A percentile compares a stretch with the other conserved stretches of the same genome.
Conservation (phyloP, 2,797 vertebrate genomes). For the Heterohyrax brucei region DNA sequence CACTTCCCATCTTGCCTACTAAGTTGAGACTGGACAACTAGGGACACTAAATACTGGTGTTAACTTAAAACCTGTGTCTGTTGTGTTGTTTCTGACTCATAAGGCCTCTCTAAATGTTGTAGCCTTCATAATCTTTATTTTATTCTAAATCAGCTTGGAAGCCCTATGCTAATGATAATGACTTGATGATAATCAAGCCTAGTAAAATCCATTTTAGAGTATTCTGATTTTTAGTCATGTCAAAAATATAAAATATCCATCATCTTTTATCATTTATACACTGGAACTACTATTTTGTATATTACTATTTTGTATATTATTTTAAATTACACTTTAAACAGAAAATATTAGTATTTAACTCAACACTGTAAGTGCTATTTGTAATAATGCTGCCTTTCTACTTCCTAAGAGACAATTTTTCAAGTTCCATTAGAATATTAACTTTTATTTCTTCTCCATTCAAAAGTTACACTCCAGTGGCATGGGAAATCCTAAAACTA, state of each 20-base stretch:
- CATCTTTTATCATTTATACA: neutral
- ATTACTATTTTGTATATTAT: neutral
- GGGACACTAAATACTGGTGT: neutral
- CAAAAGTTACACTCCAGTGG: too few relatives aligned
- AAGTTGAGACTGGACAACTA: neutral
- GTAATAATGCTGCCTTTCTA: neutral
- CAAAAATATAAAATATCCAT: neutral
- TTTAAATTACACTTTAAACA: slow-evolving; percentile 19
- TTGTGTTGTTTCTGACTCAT: too few relatives aligned
- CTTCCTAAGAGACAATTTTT: slow-evolving; percentile 1
- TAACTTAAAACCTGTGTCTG: neutral
- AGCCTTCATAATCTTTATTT: neutral
- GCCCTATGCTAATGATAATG: neutral
- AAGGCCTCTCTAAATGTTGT: neutral
- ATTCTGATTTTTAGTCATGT: neutral
- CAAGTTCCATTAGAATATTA: neutral
- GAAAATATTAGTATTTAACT: slow-evolving; percentile 10
- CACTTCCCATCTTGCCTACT: neutral
- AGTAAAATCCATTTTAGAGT: neutral
- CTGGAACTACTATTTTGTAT: neutral
- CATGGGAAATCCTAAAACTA: neutral
- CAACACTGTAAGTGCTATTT: neutral
- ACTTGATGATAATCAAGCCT: neutral
- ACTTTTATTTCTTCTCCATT: neutral
- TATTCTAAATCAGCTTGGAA: neutral